Evolutionary conservation across 2,797 vertebrate species (phyloP), one percentile per base, ranked within the genome.

Genomic region (Myioborus miniatus): DNA sequence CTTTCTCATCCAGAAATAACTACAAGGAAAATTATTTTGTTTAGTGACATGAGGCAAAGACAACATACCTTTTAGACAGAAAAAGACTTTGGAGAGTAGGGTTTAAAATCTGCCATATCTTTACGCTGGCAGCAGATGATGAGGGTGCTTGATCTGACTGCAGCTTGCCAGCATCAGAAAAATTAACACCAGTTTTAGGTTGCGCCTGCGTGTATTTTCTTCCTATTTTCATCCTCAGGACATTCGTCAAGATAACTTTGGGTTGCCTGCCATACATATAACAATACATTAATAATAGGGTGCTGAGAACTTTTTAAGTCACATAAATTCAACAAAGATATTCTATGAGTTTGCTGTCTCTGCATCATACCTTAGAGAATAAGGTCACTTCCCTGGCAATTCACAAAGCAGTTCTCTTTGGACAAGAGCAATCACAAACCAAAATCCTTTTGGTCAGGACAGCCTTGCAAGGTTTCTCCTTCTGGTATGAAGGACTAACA

Each of bases 171-270:
- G 94, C 87, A 94, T 94, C 97, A 98, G 95, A 95, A 97, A 97
- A 97, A 96, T 72, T 96, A 97, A 92, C 94, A 96, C 87, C 97
- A 97, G 96, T 96, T 96, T 97, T 93, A 97, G 72, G 90, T 55
- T 89, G 96, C 18, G 5, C 87, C 96, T 96, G 96, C 96, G 94
- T 77, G 43, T 98, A 98, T 95, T 97, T 97, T 98, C 97, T 98
- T 98, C 98, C 98, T 97, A 98, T 94, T 95, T 98, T 97, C 93
- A 87, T 98, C 97, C 95, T 95, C 97, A 98, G 96, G 90, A 98
- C 87, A 97, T 98, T 98, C 96, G 85, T 98, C 98, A 98, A 97
- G 93, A 97, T 96, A 98, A 98, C 94, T 98, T 97, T 98, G 97
- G 98, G 97, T 98, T 98, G 97, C 98, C 98, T 98, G 98, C 96